Conservation (phyloP, 2,888 invertebrate genomes). For the Danaus chrysippus region DNA sequence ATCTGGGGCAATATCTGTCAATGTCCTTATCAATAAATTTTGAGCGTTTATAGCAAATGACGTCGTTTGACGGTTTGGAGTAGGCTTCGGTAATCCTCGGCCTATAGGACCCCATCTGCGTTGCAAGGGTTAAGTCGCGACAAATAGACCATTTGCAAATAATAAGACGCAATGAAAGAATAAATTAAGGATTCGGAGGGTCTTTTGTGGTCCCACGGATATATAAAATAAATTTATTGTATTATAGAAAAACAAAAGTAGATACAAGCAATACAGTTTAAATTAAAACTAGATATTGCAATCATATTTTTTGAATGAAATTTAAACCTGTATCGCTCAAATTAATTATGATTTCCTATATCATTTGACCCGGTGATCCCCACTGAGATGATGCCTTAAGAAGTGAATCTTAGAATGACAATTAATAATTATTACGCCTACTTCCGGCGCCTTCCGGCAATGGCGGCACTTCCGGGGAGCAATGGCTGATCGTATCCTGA, state of each 20-base stretch:
- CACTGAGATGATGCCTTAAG: conserved; percentile 55
- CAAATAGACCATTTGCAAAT: conserved; percentile 79
- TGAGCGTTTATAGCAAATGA: conserved; percentile 69
- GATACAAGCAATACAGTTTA: too few relatives aligned
- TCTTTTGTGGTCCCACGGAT: conserved; percentile 10
- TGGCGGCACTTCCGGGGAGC: conserved; percentile 54
- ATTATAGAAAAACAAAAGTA: too few relatives aligned
- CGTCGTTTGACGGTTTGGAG: conserved; percentile 74
- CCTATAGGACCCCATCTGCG: conserved; percentile 71
- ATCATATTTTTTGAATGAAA: too few relatives aligned
- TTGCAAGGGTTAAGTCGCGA: conserved; percentile 77
- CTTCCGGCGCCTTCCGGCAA: conserved; percentile 64
- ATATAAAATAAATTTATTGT: not conserved
- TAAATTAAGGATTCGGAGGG: conserved; percentile 65
- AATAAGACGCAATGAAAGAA: conserved; percentile 79
- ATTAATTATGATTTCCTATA: conserved; percentile 35
- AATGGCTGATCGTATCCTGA: conserved; percentile 48
- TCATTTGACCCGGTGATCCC: conserved; percentile 49
- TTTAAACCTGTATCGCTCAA: conserved; percentile 14
- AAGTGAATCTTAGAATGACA: conserved; percentile 53
- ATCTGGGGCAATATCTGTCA: conserved; percentile 74
- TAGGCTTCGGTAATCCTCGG: conserved; percentile 68
- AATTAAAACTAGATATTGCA: too few relatives aligned
- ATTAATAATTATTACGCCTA: conserved; percentile 76
- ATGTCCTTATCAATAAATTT: conserved; percentile 78